Evolutionary conservation across 2,888 invertebrate genomes (phyloP).

Genomic region (Thumatha senex): DNA sequence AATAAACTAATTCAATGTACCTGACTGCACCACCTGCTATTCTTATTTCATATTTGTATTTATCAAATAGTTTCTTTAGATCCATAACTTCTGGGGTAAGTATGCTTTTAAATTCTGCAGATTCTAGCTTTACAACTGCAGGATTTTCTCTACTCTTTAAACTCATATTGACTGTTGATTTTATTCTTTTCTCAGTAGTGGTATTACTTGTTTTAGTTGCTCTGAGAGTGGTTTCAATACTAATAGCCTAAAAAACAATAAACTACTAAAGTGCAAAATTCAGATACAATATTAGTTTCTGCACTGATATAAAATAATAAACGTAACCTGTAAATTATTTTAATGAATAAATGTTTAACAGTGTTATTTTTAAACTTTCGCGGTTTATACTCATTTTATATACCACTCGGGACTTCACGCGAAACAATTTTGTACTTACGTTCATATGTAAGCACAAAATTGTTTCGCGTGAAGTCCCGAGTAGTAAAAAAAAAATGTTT

Average conservation of each 20-base stretch:
- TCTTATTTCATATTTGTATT: constrained; percentile 92
- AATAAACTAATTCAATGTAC: constrained; percentile 49
- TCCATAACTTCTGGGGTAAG: constrained; percentile 91
- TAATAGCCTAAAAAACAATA: constrained; percentile 35
- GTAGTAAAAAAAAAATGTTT: too few relatives aligned
- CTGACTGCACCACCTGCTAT: constrained; percentile 99
- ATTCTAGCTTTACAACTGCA: constrained; percentile 87
- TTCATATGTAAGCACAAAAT: too few relatives aligned
- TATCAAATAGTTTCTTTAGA: constrained; percentile 89
- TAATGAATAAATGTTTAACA: neutral
- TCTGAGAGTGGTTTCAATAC: constrained; percentile 16
- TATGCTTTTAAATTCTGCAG: constrained; percentile 89
- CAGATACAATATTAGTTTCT: neutral
- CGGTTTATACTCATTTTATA: too few relatives aligned
- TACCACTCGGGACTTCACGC: too few relatives aligned
- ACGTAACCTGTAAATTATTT: neutral
- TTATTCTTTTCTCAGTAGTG: constrained; percentile 39
- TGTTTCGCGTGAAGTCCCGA: too few relatives aligned
- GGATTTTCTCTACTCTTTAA: constrained; percentile 83
- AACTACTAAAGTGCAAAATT: neutral
- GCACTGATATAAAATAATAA: neutral
- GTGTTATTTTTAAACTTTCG: too few relatives aligned
- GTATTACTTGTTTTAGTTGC: neutral
- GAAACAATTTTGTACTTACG: too few relatives aligned
- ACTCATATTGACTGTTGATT: constrained; percentile 61